phyloP scores from a whole-genome alignment of 2,113 vertebrate species.

The Pithys albifrons region DNA sequence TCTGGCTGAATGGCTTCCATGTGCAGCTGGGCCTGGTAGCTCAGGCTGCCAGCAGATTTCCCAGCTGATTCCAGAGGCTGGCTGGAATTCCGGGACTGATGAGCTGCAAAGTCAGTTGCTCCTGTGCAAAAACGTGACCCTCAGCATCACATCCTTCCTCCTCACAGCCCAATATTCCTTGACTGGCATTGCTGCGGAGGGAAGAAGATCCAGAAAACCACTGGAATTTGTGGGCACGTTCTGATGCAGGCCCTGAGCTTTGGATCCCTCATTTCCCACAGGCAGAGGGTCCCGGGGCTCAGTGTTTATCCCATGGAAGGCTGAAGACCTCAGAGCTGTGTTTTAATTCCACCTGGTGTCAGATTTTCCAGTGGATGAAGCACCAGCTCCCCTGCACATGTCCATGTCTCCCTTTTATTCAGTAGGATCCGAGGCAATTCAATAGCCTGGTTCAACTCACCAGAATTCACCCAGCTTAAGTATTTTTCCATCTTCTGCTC shows the following conservation, averaged over 20 bases:
- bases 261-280: not conserved
- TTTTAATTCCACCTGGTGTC: not conserved
- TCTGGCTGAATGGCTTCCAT: not conserved
- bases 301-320: fast-evolving
- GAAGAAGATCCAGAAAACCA: not conserved
- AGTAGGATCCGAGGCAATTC: constrained; percentile 26
- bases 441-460: not conserved
- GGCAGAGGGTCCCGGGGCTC: not conserved
- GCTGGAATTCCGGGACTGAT: not conserved
- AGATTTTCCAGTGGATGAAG: not conserved
- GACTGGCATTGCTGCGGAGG: fast-evolving
- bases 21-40: not conserved
- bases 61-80: not conserved
- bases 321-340: not conserved
- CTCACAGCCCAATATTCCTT: not conserved
- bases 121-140: not conserved
- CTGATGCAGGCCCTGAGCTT: not conserved
- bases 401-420: constrained; percentile 39
- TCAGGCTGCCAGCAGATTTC: not conserved
- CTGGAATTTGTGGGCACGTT: not conserved
- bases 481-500: constrained; percentile 36
- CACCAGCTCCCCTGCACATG: not conserved
- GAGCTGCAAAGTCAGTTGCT: not conserved
- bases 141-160: too few relatives aligned
- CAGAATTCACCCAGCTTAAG: not conserved